Evolutionary conservation across 2,888 invertebrate species (phyloP).

Genomic region (Lepidochitona cinerea): DNA sequence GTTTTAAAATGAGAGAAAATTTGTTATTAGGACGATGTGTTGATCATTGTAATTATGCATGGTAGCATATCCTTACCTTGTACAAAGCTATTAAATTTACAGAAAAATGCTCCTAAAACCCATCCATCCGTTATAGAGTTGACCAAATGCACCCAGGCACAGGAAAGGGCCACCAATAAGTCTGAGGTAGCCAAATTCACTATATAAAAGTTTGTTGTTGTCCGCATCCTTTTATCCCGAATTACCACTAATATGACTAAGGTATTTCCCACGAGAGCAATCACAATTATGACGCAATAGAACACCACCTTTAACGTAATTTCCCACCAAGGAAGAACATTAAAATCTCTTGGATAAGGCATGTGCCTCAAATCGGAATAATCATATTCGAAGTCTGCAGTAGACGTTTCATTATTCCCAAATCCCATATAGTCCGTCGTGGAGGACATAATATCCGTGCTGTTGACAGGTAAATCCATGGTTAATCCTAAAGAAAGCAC

Average conservation of each 20-base stretch:
- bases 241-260: slow-evolving; percentile 28
- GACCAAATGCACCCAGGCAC: slow-evolving; percentile 83
- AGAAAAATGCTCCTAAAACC: slow-evolving; percentile 81
- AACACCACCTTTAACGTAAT: slow-evolving; percentile 20
- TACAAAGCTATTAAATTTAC: slow-evolving; percentile 82
- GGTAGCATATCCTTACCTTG: slow-evolving; percentile 76
- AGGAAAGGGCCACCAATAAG: slow-evolving; percentile 70
- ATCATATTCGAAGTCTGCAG: no score
- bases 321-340: slow-evolving; percentile 20
- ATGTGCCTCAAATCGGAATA: neutral
- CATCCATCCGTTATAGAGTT: slow-evolving; percentile 85
- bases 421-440: no score
- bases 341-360: neutral
- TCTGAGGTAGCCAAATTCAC: slow-evolving; percentile 48
- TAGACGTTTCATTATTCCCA: no score
- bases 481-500: no score
- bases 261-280: slow-evolving; percentile 27
- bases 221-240: slow-evolving; percentile 36
- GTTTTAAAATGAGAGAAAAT: no score
- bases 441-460: no score
- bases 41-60: no score
- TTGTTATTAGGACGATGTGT: no score
- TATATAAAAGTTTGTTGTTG: slow-evolving; percentile 49
- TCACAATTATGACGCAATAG: slow-evolving; percentile 17
- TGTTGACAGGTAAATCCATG: no score